phyloP scores from a whole-genome alignment of 1,140 invertebrate species.

The Choristoneura fumiferana region DNA sequence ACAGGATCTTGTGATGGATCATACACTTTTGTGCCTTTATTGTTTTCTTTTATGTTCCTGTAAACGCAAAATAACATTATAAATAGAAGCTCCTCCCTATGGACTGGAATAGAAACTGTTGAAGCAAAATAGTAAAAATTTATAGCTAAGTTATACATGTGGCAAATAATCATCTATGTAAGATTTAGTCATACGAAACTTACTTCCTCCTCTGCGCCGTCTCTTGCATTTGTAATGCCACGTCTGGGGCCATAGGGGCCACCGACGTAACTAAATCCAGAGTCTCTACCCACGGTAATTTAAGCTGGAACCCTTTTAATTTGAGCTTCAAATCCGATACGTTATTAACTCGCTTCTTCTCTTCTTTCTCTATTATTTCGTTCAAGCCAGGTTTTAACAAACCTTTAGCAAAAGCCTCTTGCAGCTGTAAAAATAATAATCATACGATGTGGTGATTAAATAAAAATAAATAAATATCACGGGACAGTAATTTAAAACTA shows the following conservation, averaged over 20 bases:
- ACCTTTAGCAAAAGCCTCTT: slow-evolving; percentile 90
- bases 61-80: slow-evolving; percentile 23
- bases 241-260: slow-evolving; percentile 89
- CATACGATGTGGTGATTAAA: background rate
- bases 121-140: no score
- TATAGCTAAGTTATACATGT: no score
- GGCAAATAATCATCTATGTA: no score
- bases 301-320: slow-evolving; percentile 84
- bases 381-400: slow-evolving; percentile 91
- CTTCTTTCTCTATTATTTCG: slow-evolving; percentile 80
- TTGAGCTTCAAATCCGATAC: slow-evolving; percentile 85
- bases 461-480: slow-evolving; percentile 5
- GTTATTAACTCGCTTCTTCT: slow-evolving; percentile 82
- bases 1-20: slow-evolving; percentile 86
- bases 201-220: slow-evolving; percentile 84
- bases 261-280: slow-evolving; percentile 87
- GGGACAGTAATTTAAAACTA: slow-evolving; percentile 13
- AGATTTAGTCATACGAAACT: no score
- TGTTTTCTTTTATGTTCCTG: slow-evolving; percentile 80
- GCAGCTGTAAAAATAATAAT: slow-evolving; percentile 79
- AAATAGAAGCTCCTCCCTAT: no score
- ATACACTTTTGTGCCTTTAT: slow-evolving; percentile 82
- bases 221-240: slow-evolving; percentile 86
- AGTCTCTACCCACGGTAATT: slow-evolving; percentile 91
- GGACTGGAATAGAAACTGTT: no score